Percentiles rank a stretch among this genome's conserved stretches.
Conservation (phyloP, 1,140 invertebrate species). For the Drosophila serrata region DNA sequence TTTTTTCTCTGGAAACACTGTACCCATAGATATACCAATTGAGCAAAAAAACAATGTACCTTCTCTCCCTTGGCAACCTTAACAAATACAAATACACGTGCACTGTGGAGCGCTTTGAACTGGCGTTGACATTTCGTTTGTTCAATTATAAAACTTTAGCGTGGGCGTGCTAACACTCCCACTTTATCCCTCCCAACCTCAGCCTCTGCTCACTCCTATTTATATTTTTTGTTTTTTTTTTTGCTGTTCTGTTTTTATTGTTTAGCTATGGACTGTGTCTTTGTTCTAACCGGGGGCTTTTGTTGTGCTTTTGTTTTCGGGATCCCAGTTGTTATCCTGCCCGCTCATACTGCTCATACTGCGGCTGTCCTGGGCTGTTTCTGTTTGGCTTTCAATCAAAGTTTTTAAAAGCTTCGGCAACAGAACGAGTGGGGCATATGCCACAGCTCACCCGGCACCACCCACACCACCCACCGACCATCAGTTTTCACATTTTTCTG, state of each 20-base stretch:
- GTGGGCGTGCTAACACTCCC: constrained; percentile 43
- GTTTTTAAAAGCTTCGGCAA: constrained; percentile 78
- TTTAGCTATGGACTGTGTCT: constrained; percentile 35
- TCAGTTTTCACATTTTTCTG: constrained; percentile 16
- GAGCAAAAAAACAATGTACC: constrained; percentile 5
- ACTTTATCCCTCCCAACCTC: neutral
- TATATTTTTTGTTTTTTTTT: no score
- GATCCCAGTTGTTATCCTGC: constrained; percentile 34
- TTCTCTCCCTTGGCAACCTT: neutral
- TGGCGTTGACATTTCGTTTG: constrained; percentile 81
- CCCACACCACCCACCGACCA: constrained; percentile 17
- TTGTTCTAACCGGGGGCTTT: constrained; percentile 73
- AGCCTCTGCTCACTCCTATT: constrained; percentile 6
- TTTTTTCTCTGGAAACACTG: neutral
- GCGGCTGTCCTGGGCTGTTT: constrained; percentile 30
- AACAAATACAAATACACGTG: constrained; percentile 29
- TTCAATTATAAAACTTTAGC: constrained; percentile 80
- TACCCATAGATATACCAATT: neutral
- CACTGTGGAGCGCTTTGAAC: constrained; percentile 58
- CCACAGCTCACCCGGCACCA: constrained; percentile 45
- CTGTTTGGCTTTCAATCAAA: constrained; percentile 82
- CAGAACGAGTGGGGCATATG: constrained; percentile 70
- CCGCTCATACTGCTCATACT: constrained; percentile 49
- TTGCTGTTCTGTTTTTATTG: constrained; percentile 14
- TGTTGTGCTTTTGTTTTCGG: constrained; percentile 68